Evolutionary conservation across 2,888 invertebrate genomes (phyloP).

Genomic region (Brassicogethes aeneus): DNA sequence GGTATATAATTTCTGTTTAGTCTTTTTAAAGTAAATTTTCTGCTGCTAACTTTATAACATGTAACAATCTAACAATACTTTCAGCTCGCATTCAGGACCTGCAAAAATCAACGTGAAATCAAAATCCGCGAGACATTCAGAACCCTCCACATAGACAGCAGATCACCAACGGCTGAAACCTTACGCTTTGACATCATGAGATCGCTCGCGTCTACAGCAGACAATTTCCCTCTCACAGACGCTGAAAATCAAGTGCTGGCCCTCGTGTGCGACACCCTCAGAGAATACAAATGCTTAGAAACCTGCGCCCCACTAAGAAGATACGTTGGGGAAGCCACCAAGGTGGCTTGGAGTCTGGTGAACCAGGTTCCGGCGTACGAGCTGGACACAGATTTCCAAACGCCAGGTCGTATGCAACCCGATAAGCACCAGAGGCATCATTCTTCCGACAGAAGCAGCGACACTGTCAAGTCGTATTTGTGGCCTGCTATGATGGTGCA

Average conservation of each 20-base stretch:
- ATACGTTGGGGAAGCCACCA: slow-evolving; percentile 73
- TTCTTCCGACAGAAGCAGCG: slow-evolving; percentile 62
- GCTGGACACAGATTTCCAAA: slow-evolving; percentile 60
- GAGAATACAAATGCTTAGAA: slow-evolving; percentile 86
- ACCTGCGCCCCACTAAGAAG: slow-evolving; percentile 67
- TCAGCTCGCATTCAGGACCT: slow-evolving; percentile 66
- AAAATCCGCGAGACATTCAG: slow-evolving; percentile 65
- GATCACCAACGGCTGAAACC: slow-evolving; percentile 41
- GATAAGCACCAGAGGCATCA: slow-evolving; percentile 75
- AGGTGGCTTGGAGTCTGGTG: slow-evolving; percentile 79
- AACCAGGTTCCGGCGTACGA: slow-evolving; percentile 62
- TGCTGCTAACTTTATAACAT: too few relatives aligned
- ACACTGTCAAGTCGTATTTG: slow-evolving; percentile 69
- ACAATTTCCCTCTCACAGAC: slow-evolving; percentile 60
- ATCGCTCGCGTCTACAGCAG: slow-evolving; percentile 55
- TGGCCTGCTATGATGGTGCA: slow-evolving; percentile 82
- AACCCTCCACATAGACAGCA: slow-evolving; percentile 31
- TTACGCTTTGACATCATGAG: slow-evolving; percentile 51
- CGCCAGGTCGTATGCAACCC: slow-evolving; percentile 50
- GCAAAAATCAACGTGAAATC: slow-evolving; percentile 60
- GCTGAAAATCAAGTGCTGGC: slow-evolving; percentile 55
- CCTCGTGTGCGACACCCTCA: slow-evolving; percentile 71
- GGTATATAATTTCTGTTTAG: too few relatives aligned
- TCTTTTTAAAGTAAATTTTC: too few relatives aligned
- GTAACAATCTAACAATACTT: too few relatives aligned